Base-by-base conservation (phyloP, 2,113 vertebrate species). In the Prunella himalayana region DNA sequence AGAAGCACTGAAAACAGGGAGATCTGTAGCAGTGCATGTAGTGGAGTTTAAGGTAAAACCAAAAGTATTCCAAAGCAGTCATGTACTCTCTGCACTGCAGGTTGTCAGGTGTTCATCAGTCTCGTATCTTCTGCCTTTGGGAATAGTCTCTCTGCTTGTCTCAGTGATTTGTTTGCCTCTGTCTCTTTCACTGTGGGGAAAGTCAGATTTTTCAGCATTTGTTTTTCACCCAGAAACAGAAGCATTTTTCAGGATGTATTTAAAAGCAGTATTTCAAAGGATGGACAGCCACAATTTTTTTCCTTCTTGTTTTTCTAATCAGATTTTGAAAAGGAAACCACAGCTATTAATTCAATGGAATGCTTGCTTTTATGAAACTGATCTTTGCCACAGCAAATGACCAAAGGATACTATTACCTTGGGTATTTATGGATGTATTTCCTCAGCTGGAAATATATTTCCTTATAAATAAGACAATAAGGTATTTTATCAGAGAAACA, bases 251-350 rank as follows among this genome's bases (percentile, higher is more conserved):
- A 73, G 35, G 12, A 57, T 49, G 50, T 66, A 7, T 77, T 86
- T 73, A 59, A 94, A 93, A 69, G 33, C n/a, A 80, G 11, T 49
- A 33, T 77, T 91, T 92, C 60, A 86, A 81, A 88, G 21, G 30
- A 63, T 49, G 17, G 33, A 37, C 31, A 59, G 56, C 14, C 4
- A 35, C 35, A 28, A 13, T 82, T 91, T 70, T 50, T 76, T 57
- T 95, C 70, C 49, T 81, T 15, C 5, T 89, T 64, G 21, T 70
- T 92, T 94, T 76, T 75, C 71, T 86, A 94, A 94, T 94, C 47
- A 37, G 30, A 82, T 95, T 95, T 82, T 80, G 45, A 54, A 85
- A 87, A 82, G 75, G 39, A 86, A 95, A 95, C 69, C 39, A 57
- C 22, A 93, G 60, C n/a, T 91, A 81, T 90, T 61, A 76, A 72